Base-by-base conservation (phyloP, 2,888 invertebrate genomes). In the Drosophila vallismaia region DNA sequence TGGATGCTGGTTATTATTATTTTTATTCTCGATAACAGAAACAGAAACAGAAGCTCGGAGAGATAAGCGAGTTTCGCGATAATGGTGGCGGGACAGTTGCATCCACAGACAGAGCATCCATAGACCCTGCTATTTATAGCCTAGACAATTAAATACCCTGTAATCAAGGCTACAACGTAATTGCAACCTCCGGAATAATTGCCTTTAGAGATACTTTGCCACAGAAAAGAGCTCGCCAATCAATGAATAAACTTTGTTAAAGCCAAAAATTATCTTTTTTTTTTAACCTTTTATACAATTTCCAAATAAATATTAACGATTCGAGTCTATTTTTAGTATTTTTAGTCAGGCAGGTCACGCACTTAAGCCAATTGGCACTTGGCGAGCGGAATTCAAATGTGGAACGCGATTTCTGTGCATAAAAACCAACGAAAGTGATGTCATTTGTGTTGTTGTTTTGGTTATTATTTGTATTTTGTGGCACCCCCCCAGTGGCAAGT, bases 351-450 rank as follows among this genome's bases (percentile, higher is more conserved):
- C 38, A 50, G 69, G 58, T 50, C 70, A 71, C 62, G 62, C 69
- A 69, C 62, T 70, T 54, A 45, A 55, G 45, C 33, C 54, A 72
- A 70, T 70, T 70, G 70, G 53, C 70, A 70, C 54, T 64, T 69
- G 70, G 36, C 14, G 50, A 10, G 40, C 51, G 59, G 48, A 51
- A 72, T 75, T 75, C 46, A 48, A 55, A 75, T 63, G 52, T 49
- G 69, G 51, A 45, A 48, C 58, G 45, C 49, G 53, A 49, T 49
- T 74, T 1, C 19, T 73, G 50, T 74, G 63, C 74, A 36, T 6
- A 36, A 36, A 33, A 33, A 3, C 53, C 62, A 81, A 82, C 79
- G 74, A 70, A 76, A 85, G 85, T 82, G 88, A 87, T 86, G 88
- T 82, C 86, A 82, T 77, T 79, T 77, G 44, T 77, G 44, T 49